A percentile compares a stretch with the other conserved stretches of the same genome.
phyloP scores from a whole-genome alignment of 2,888 invertebrate species.

The Oithona nana region DNA sequence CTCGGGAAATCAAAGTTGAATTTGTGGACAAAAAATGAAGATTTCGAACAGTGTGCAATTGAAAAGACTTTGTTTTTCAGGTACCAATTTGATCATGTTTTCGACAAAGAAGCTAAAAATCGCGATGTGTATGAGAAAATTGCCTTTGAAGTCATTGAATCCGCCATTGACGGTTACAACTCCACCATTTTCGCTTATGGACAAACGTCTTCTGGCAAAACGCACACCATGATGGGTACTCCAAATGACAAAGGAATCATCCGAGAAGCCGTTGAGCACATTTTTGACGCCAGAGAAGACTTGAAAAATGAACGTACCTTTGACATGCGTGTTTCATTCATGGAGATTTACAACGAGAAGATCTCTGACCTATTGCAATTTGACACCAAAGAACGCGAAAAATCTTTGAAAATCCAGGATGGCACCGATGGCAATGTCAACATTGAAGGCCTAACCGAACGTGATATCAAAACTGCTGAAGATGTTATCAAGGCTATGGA shows the following conservation, averaged over 20 bases:
- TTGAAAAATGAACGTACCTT: constrained; percentile 44
- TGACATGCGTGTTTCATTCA: constrained; percentile 54
- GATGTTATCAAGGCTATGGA: background rate
- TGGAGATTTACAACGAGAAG: constrained; percentile 75
- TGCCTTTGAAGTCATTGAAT: constrained; percentile 30
- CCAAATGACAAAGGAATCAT: constrained; percentile 50
- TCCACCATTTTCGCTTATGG: constrained; percentile 82
- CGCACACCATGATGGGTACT: constrained; percentile 61
- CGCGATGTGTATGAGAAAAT: background rate
- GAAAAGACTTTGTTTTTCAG: background rate
- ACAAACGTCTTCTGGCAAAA: constrained; percentile 71
- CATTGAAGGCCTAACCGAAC: background rate
- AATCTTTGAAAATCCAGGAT: background rate
- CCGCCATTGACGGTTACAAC: constrained; percentile 52
- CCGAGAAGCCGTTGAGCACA: constrained; percentile 44
- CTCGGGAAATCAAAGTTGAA: no score
- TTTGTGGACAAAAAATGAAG: no score
- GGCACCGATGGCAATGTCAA: background rate
- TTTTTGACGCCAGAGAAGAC: constrained; percentile 45
- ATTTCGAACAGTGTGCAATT: no score
- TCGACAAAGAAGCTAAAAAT: background rate
- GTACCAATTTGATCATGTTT: constrained; percentile 4
- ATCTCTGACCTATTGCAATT: constrained; percentile 42
- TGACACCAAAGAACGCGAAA: background rate
- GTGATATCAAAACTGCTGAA: background rate